These are phyloP conservation scores for Orthosia cruda DNA, from an alignment of 2,888 invertebrate genomes.

Conservation along the genomic window DNA sequence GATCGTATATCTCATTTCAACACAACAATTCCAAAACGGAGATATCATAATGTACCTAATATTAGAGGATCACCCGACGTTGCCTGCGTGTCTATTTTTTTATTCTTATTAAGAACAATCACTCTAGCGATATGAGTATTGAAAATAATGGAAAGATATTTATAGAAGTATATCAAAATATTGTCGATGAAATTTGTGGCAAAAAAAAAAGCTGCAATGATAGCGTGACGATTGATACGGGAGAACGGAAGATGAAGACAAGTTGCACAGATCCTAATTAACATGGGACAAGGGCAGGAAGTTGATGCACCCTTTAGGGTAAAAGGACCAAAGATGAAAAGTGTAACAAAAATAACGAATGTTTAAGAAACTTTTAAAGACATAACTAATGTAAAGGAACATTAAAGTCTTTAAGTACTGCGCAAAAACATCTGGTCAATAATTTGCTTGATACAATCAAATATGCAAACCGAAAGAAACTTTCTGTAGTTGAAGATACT, in stretches of 20 bases:
- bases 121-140: not conserved
- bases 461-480: slow-evolving; percentile 62
- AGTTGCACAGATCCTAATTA: not conserved
- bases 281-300: not conserved
- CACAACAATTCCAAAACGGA: slow-evolving; percentile 81
- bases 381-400: slow-evolving; percentile 1
- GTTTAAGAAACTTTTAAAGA: not conserved
- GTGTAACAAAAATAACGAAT: not conserved
- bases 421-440: slow-evolving; percentile 55
- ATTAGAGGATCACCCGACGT: slow-evolving; percentile 58
- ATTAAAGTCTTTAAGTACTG: slow-evolving; percentile 32
- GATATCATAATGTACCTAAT: slow-evolving; percentile 80
- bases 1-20: slow-evolving; percentile 85
- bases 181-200: not conserved
- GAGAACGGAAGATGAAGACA: not conserved
- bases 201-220: not conserved
- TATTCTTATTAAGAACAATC: not conserved
- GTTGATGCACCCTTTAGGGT: too few species aligned
- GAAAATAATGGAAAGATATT: not conserved
- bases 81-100: slow-evolving; percentile 46
- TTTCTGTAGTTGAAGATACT: slow-evolving; percentile 62
- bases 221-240: not conserved
- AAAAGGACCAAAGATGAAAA: not conserved
- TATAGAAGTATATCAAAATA: slow-evolving; percentile 7
- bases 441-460: slow-evolving; percentile 65